Evolutionary conservation across 2,797 vertebrate species (phyloP).

Genomic region (Mormyrus hasselquistii): DNA sequence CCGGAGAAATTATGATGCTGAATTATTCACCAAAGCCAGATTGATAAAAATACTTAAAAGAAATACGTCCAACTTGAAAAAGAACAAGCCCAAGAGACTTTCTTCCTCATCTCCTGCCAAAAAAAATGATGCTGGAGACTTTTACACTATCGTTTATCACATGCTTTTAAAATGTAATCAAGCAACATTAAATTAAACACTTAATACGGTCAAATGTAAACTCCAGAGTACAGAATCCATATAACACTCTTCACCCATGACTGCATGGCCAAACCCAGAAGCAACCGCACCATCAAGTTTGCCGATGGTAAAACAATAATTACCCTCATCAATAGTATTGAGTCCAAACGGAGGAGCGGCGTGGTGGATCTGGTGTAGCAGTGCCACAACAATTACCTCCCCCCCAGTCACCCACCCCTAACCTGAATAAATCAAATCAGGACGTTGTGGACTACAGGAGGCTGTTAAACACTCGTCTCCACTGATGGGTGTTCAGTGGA

Average conservation of each 20-base stretch:
- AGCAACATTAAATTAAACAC: not conserved
- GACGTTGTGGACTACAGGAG: not conserved
- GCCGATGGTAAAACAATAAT: not conserved
- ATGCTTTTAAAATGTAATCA: not conserved
- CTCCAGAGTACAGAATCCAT: not conserved
- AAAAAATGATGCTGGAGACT: not conserved
- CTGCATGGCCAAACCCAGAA: not conserved
- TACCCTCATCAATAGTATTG: not conserved
- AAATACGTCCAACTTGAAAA: not conserved
- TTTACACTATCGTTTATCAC: not conserved
- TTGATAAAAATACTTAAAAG: not conserved
- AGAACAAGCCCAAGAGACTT: not conserved
- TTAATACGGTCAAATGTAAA: not conserved
- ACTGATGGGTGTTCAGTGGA: not conserved
- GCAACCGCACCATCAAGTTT: not conserved
- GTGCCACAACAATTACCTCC: not conserved
- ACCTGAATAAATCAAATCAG: not conserved
- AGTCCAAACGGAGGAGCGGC: not conserved
- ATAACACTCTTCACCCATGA: not conserved
- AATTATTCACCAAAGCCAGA: not conserved
- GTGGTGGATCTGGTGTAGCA: not conserved
- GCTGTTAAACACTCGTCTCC: not conserved
- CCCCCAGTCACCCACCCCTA: not conserved
- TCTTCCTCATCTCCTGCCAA: not conserved
- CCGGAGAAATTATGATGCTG: not conserved